Evolutionary conservation across 2,797 vertebrate species (phyloP).

Genomic region (Eulemur coronatus): DNA sequence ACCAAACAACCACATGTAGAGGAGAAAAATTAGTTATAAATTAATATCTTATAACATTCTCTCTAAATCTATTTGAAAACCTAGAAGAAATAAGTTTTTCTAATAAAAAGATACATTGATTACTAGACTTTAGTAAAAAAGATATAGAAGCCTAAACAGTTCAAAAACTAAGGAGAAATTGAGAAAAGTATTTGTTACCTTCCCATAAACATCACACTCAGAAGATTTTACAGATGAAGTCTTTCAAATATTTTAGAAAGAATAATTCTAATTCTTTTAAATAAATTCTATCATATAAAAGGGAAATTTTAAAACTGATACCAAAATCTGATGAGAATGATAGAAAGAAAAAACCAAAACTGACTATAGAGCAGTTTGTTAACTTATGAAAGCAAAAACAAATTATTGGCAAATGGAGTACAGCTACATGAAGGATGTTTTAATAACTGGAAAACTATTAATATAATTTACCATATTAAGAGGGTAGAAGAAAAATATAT

Average conservation of each 20-base stretch:
- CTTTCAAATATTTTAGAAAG: background rate
- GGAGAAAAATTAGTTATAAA: background rate
- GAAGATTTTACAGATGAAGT: background rate
- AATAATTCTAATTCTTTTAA: background rate
- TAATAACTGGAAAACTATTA: background rate
- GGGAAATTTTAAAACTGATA: background rate
- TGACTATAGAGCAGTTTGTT: background rate
- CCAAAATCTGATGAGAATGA: background rate
- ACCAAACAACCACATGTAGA: background rate
- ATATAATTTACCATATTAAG: background rate
- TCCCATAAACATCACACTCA: background rate
- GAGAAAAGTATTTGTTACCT: background rate
- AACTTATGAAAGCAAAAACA: background rate
- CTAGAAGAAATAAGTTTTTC: background rate
- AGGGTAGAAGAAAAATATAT: background rate
- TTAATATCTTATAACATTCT: background rate
- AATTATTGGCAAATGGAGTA: background rate
- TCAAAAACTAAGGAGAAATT: background rate
- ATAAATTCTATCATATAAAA: background rate
- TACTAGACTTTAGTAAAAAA: background rate
- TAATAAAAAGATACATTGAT: background rate
- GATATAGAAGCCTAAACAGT: background rate
- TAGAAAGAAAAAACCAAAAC: background rate
- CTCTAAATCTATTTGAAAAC: background rate
- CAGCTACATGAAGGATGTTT: background rate